Evolutionary conservation across 2,113 vertebrate genomes (phyloP), one percentile per base, ranked within the genome.

Genomic region (Cheilinus undulatus): DNA sequence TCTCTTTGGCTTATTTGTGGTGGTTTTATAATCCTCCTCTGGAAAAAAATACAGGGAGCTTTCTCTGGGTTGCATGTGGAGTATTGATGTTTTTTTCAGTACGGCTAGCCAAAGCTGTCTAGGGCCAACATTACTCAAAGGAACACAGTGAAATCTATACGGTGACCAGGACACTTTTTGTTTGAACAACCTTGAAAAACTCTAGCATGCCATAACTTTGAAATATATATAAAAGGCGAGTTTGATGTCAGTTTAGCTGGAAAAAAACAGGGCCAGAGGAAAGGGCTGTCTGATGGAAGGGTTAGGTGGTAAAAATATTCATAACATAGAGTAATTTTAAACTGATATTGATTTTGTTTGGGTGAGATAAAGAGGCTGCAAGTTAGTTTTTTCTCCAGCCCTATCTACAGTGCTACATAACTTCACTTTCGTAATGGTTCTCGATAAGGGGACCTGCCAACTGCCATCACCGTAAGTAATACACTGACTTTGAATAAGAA

Each of bases 21-120:
- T n/a, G 42, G 42, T 45, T 45, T 45, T 19, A 45, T 45, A 45
- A 45, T 9, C 42, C 42, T 45, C 19, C 20, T 8, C 42, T n/a
- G 42, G 15, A 40, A 40, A 40, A 40, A n/a, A n/a, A n/a, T n/a
- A 12, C 38, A 40, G 3, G 5, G 42, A n/a, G 42, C 42, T 45
- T 14, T 45, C 19, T 45, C 42, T 3, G 42, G 7, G 42, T 45
- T 7, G 19, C 6, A 10, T 45, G 42, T 20, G 42, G 19, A n/a
- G 42, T 45, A 19, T n/a, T 45, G 42, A 45, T 45, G 42, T 45
- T 45, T 45, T 45, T 45, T 45, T n/a, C 40, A 45, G 42, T 45
- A 17, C 5, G 17, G 32, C 32, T 34, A 34, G 14, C 14, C 40
- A 42, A 42, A 42, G 40, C 40, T 42, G 42, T 45, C 42, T 9